Conservation (phyloP, 1,140 invertebrate species). For the Musca domestica region DNA sequence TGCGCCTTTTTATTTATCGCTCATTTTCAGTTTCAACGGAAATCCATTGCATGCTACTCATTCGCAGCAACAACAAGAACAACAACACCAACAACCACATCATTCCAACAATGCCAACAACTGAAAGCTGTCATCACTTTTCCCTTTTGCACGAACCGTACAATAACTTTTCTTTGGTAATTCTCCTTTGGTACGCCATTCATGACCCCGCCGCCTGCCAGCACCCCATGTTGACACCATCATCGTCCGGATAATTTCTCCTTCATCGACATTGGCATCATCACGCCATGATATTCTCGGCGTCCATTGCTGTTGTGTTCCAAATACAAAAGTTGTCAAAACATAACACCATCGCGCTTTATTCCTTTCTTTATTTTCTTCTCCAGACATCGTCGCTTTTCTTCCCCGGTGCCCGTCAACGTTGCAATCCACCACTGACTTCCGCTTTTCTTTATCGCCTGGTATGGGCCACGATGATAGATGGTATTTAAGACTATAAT, state of each 20-base stretch:
- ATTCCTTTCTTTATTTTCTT: background rate
- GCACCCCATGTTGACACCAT: background rate
- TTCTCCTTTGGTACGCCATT: background rate
- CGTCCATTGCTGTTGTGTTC: too few relatives aligned
- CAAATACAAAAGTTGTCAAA: constrained; percentile 10
- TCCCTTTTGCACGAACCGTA: constrained; percentile 10
- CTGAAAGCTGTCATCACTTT: constrained; percentile 16
- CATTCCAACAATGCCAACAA: background rate
- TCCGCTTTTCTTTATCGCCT: too few relatives aligned
- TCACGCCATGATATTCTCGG: background rate
- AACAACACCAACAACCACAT: background rate
- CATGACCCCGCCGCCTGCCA: background rate
- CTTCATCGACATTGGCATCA: background rate
- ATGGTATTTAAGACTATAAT: constrained; percentile 20
- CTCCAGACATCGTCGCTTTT: too few relatives aligned
- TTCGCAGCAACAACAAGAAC: background rate
- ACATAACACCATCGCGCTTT: constrained; percentile 12
- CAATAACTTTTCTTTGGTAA: constrained; percentile 10
- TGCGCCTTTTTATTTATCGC: constrained; percentile 1
- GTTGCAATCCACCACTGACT: too few relatives aligned
- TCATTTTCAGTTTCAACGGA: constrained; percentile 12
- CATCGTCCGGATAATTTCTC: background rate
- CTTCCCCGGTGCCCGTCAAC: too few relatives aligned
- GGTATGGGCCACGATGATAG: constrained; percentile 12
- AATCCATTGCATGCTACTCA: constrained; percentile 14